Percentiles rank a stretch among this genome's conserved stretches.
These are phyloP conservation scores for Gryllus longicercus DNA, from an alignment of 2,888 invertebrate species.

Conservation along the genomic window DNA sequence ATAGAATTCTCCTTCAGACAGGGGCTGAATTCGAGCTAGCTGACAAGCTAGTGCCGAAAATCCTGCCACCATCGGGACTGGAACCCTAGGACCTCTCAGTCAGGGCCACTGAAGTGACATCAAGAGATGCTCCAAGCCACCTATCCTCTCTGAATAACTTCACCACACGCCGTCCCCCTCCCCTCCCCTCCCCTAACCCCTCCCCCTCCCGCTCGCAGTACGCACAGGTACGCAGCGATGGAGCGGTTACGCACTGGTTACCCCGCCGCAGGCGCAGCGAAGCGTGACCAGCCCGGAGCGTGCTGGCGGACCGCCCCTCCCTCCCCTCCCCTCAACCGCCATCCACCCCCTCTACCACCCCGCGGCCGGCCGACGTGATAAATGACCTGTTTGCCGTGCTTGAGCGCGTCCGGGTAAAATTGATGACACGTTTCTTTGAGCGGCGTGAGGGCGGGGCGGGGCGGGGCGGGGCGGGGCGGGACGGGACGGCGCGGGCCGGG, in stretches of 20 bases:
- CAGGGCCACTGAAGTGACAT: too few species aligned
- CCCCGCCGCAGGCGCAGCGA: background rate
- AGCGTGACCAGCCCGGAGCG: background rate
- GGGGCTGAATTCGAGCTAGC: too few species aligned
- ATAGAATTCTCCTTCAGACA: too few species aligned
- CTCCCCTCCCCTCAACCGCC: background rate
- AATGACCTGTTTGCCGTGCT: conserved; percentile 17
- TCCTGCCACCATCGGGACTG: too few species aligned
- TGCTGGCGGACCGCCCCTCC: background rate
- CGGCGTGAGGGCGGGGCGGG: background rate
- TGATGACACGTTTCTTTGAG: conserved; percentile 17
- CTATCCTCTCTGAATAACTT: background rate
- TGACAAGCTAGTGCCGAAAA: too few species aligned
- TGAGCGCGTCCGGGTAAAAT: conserved; percentile 1
- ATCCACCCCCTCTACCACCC: background rate
- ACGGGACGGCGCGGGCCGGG: background rate
- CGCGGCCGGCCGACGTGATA: background rate
- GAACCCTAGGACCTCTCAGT: too few species aligned
- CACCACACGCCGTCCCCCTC: background rate
- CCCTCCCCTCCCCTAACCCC: too few species aligned
- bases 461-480: background rate
- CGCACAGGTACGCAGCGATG: background rate
- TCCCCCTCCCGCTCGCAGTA: background rate
- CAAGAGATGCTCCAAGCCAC: too few species aligned
- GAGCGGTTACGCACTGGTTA: background rate